Base-by-base conservation (phyloP, 2,888 invertebrate genomes). In the Sinhomidia bicolor region DNA sequence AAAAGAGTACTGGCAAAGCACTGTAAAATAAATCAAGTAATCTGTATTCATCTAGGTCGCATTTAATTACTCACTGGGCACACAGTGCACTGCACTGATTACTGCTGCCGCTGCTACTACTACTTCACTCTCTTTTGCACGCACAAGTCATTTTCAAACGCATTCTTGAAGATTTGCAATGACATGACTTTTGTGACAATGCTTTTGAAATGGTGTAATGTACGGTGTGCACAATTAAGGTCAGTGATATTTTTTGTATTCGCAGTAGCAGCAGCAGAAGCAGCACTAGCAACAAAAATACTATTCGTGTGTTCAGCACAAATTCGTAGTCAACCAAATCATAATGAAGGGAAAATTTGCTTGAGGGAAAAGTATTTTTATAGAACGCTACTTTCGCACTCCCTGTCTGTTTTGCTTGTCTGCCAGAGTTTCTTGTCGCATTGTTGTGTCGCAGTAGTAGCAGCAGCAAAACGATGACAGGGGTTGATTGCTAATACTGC, bases 311-410 rank as follows among this genome's bases (percentile, higher is more conserved):
- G 44, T 17, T 14, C 32, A 87, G 62, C 62, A 29, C 41, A 76
- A 65, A 76, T 88, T 88, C 78, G 65, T 65, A 88, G 54, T 76
- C 57, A 62, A 54, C 68, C 86, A 68, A 47, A 82, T 82, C 65
- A 62, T 82, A 82, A 82, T 82, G 88, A 88, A 84, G 68, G 88
- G 76, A 79, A 78, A 88, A 84, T 84, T 84, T 65, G 88, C 88
- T 88, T 79, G 88, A 83, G 83, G 88, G 68, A 83, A 88, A 76
- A 68, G 85, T 57, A 78, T 83, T 83, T 74, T 83, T 83, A 57
- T 83, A 83, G 54, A 83, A 74, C 83, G 51, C 74, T 54, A 78
- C 78, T 78, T 74, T 74, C 54, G 78, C 78, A 57, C 57, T 78
- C 54, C 17, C n/a, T 41, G 36, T 10, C 36, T 36, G 20, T 23